Base-by-base conservation (phyloP, 2,797 vertebrate genomes). In the Allobates femoralis region DNA sequence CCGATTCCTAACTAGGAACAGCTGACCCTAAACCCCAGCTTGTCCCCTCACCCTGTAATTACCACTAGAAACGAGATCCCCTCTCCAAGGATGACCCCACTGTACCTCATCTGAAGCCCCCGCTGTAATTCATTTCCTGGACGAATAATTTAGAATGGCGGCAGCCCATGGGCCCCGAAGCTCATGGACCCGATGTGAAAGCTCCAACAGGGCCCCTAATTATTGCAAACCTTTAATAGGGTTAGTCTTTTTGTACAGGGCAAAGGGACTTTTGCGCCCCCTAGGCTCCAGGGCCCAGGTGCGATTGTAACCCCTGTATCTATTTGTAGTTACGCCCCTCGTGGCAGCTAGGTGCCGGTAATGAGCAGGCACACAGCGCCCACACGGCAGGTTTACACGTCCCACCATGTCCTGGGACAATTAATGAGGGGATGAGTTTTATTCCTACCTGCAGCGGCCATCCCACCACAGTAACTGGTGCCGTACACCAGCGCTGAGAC, bases 391-490 rank as follows among this genome's bases (percentile, higher is more conserved):
- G 7, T 60, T 2, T n/a, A n/a, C 21, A 10, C 1, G 21, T 10
- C 56, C 21, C 23, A 23, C 56, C 7, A n/a, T 26, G 3, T 2
- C 23, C 58, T 53, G 51, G 1, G 51, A 53, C 51, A 53, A 53
- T 53, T 15, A 53, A 15, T 53, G 51, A 18, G 14, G 11, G 62
- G 41, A 8, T 7, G 41, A 46, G 58, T 62, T 62, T 26, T 91
- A 8, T 91, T 92, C 95, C 94, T 94, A 95, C 95, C 94, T 94
- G 91, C 89, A 85, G 92, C 92, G 92, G 94, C 94, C 95, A 95
- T 95, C 93, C 94, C 93, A 93, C 92, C 91, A 90, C 88, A 18
- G 91, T 90, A 89, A 88, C 4, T 12, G 6, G 93, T 93, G 58
- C 58, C 28, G 28, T 28, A 56, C 28, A 37, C 26, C 76, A 37